phyloP scores from a whole-genome alignment of 2,797 vertebrate genomes.

The Hypotaenidia philippensis region DNA sequence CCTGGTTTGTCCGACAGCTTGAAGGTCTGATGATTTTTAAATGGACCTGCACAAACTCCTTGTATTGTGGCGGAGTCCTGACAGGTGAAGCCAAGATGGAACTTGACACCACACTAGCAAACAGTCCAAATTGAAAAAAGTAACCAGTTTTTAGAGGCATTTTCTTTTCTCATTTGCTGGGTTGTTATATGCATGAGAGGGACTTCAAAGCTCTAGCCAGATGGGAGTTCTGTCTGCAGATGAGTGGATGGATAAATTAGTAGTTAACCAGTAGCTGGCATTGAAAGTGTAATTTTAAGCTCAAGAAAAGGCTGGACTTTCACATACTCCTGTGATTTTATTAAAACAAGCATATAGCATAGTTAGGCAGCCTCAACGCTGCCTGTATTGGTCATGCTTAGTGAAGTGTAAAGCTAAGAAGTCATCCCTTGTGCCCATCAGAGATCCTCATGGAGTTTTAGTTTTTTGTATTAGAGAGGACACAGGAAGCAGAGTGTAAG shows the following conservation, averaged over 20 bases:
- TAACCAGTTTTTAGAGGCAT: neutral
- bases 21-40: neutral
- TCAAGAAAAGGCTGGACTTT: slow-evolving; percentile 5
- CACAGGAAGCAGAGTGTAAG: neutral
- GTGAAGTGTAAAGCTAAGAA: neutral
- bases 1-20: neutral
- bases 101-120: neutral
- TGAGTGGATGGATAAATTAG: neutral
- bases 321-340: neutral
- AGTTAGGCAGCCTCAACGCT: neutral
- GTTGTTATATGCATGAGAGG: neutral
- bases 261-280: neutral
- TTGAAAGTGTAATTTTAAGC: neutral
- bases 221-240: neutral
- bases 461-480: neutral
- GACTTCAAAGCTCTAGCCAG: neutral
- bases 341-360: neutral
- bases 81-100: neutral
- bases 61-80: neutral
- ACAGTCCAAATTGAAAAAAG: neutral
- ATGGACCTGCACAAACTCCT: neutral
- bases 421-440: neutral
- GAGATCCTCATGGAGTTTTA: neutral
- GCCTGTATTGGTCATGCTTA: neutral
- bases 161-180: neutral